phyloP scores from a whole-genome alignment of 2,113 vertebrate species.

The Amia ocellicauda region DNA sequence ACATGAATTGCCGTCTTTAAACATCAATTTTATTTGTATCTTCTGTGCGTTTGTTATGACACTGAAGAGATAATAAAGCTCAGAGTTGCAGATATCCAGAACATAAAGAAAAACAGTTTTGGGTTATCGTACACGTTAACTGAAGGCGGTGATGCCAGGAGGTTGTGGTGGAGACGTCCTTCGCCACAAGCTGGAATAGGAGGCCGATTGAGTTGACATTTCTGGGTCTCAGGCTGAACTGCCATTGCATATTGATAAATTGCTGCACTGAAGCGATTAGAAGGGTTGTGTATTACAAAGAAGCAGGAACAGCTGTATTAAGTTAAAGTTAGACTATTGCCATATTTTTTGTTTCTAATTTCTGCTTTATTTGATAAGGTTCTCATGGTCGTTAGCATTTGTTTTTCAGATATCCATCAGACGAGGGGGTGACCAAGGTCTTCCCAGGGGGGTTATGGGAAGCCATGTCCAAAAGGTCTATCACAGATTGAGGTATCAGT shows the following conservation, averaged over 20 bases:
- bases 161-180: too few relatives aligned
- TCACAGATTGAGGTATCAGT: slow-evolving; percentile 9
- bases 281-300: slow-evolving; percentile 26
- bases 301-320: background rate
- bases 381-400: slow-evolving; percentile 42
- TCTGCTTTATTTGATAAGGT: slow-evolving; percentile 38
- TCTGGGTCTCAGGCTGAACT: background rate
- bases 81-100: too few relatives aligned
- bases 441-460: slow-evolving; percentile 39
- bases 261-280: background rate
- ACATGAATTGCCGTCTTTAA: too few relatives aligned
- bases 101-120: too few relatives aligned
- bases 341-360: slow-evolving; percentile 44
- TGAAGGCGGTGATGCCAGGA: too few relatives aligned
- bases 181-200: background rate
- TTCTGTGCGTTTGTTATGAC: too few relatives aligned
- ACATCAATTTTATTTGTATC: too few relatives aligned
- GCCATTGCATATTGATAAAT: background rate
- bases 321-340: background rate
- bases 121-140: too few relatives aligned
- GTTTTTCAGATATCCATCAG: slow-evolving; percentile 47
- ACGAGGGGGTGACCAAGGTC: slow-evolving; percentile 17
- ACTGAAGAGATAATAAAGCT: too few relatives aligned
- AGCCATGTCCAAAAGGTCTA: slow-evolving; percentile 4
- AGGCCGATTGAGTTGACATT: slow-evolving; percentile 16